Conservation (phyloP, 30 jellyfish, hydroid and myxozoan species). For the Chironex yamaguchii region DNA sequence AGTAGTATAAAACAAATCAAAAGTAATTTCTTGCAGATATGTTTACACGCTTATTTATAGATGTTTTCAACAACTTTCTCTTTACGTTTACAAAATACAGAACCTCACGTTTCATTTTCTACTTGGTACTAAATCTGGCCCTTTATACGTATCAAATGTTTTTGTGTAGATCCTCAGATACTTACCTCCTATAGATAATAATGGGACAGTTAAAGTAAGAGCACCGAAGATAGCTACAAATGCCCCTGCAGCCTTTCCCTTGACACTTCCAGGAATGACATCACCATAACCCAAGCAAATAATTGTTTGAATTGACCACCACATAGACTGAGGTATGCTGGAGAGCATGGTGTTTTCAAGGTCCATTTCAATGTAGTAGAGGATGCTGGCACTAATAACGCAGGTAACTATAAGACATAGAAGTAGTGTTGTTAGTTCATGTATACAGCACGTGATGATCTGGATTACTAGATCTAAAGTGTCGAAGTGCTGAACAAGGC, state of each 20-base stretch:
- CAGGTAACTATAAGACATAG: constrained; percentile 74
- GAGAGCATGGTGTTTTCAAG: constrained; percentile 48
- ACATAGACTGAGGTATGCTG: constrained; percentile 92
- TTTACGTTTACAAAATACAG: no score
- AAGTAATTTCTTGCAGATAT: no score
- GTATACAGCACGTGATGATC: constrained; percentile 69
- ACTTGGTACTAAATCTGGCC: constrained; percentile 49
- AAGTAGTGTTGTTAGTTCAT: constrained; percentile 70
- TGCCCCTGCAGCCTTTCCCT: constrained; percentile 80
- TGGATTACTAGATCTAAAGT: constrained; percentile 65
- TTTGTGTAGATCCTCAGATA: constrained; percentile 73
- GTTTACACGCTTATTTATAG: no score
- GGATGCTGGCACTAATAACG: constrained; percentile 72
- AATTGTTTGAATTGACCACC: constrained; percentile 94
- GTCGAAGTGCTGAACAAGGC: constrained; percentile 73
- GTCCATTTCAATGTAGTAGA: constrained; percentile 72
- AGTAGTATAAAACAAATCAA: no score
- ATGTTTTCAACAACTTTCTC: no score
- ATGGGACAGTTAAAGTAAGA: constrained; percentile 82
- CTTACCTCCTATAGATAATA: constrained; percentile 86
- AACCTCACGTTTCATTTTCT: no score
- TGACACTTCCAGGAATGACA: constrained; percentile 75
- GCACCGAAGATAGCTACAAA: constrained; percentile 89
- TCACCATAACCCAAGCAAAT: constrained; percentile 95
- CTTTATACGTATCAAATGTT: constrained; percentile 55